Percentiles rank a stretch among this genome's conserved stretches.
Evolutionary conservation across 2,888 invertebrate species (phyloP).

Genomic region (Melanophora roralis): DNA sequence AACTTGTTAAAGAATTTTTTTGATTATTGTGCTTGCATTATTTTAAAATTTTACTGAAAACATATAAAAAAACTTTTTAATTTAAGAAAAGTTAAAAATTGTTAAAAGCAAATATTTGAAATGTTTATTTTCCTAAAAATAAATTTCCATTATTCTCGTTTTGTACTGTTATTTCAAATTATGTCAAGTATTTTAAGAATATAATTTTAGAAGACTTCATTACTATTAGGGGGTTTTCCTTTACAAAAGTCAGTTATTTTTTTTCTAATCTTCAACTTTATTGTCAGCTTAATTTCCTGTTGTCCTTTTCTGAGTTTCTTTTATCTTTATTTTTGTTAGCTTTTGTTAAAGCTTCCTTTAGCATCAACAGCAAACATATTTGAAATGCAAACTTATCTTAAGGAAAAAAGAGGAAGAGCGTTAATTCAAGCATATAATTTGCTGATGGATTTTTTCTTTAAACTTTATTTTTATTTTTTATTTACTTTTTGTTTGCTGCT

Average conservation of each 20-base stretch:
- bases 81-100: too few relatives aligned
- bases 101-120: too few relatives aligned
- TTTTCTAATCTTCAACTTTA: conserved; percentile 11
- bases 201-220: not conserved
- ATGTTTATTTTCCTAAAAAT: too few relatives aligned
- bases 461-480: too few relatives aligned
- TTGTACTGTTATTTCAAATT: not conserved
- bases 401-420: not conserved
- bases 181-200: not conserved
- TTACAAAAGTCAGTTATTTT: not conserved
- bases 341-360: not conserved
- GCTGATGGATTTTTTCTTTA: not conserved
- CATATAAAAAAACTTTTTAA: too few relatives aligned
- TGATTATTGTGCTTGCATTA: too few relatives aligned
- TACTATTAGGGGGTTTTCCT: not conserved
- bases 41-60: too few relatives aligned
- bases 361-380: not conserved
- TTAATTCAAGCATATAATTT: conserved; percentile 17
- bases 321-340: not conserved
- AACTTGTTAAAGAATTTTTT: too few relatives aligned
- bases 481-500: too few relatives aligned
- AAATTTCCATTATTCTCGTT: not conserved
- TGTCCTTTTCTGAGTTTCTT: not conserved
- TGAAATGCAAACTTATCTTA: not conserved
- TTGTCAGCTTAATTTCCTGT: conserved; percentile 20